Evolutionary conservation across 2,797 vertebrate genomes (phyloP).

Genomic region (Pseudomugil tenellus): DNA sequence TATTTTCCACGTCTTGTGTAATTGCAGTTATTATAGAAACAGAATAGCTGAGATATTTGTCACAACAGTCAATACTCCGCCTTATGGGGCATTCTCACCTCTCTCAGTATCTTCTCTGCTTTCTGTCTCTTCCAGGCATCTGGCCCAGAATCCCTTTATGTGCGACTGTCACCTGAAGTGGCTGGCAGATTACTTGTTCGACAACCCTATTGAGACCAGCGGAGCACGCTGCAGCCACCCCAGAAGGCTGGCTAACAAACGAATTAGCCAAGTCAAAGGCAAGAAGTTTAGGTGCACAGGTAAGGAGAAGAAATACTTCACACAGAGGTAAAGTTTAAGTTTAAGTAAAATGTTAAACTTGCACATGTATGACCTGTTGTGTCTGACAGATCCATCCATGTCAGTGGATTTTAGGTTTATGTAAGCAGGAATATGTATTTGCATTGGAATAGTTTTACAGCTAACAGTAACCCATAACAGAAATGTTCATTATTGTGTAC

Average conservation of each 20-base stretch:
- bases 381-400: neutral
- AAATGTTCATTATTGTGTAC: no score
- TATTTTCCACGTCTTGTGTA: neutral
- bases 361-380: neutral
- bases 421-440: neutral
- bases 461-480: no score
- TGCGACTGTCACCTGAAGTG: slow-evolving; percentile 99
- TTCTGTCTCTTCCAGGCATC: slow-evolving; percentile 83
- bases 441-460: neutral
- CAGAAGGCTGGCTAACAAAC: slow-evolving; percentile 95
- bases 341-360: no score
- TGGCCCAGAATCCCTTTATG: slow-evolving; percentile 99
- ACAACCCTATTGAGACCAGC: slow-evolving; percentile 99
- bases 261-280: slow-evolving; percentile 99
- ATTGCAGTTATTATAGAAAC: neutral
- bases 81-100: neutral
- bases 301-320: slow-evolving; percentile 66
- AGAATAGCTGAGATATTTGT: neutral
- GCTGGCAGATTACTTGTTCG: slow-evolving; percentile 98
- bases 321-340: neutral
- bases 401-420: neutral
- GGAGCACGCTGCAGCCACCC: slow-evolving; percentile 97
- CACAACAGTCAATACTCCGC: neutral
- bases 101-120: neutral
- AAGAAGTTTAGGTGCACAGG: slow-evolving; percentile 99